phyloP scores from a whole-genome alignment of 2,888 invertebrate species.

The Stenichneumon culpator region DNA sequence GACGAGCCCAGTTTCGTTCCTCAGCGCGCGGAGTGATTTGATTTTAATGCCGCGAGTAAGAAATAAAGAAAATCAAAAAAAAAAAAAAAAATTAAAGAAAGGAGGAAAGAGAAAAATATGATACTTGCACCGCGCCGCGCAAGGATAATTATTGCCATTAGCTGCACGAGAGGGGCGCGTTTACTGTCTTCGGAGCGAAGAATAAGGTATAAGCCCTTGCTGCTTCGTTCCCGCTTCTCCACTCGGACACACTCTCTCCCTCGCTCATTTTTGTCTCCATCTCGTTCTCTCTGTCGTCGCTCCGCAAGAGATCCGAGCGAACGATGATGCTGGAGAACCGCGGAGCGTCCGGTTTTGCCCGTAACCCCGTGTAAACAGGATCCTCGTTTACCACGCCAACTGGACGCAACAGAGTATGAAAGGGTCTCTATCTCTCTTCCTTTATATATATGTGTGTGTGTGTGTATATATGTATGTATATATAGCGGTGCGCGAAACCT shows the following conservation, averaged over 20 bases:
- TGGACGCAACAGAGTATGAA: slow-evolving; percentile 72
- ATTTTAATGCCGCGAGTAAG: slow-evolving; percentile 79
- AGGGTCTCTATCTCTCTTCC: slow-evolving; percentile 46
- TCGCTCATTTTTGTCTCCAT: slow-evolving; percentile 5
- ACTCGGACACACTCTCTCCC: no score
- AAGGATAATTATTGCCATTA: slow-evolving; percentile 82
- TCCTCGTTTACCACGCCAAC: slow-evolving; percentile 77
- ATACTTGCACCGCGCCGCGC: slow-evolving; percentile 48
- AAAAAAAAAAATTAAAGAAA: not conserved
- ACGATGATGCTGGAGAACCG: slow-evolving; percentile 66
- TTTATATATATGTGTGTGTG: no score
- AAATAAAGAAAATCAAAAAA: slow-evolving; percentile 8
- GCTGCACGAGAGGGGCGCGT: slow-evolving; percentile 80
- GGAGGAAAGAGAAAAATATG: slow-evolving; percentile 26
- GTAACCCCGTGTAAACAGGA: slow-evolving; percentile 79
- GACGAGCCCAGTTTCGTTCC: not conserved
- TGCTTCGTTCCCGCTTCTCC: slow-evolving; percentile 30
- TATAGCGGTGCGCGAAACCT: slow-evolving; percentile 10
- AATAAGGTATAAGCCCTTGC: slow-evolving; percentile 51
- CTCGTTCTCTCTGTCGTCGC: slow-evolving; percentile 17
- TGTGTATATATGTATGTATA: no score
- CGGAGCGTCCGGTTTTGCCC: slow-evolving; percentile 75
- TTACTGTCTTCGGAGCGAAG: slow-evolving; percentile 76
- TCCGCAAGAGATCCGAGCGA: slow-evolving; percentile 33
- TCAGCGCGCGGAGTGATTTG: slow-evolving; percentile 75